phyloP scores from a whole-genome alignment of 1,140 invertebrate genomes.

The Camponotus pennsylvanicus region DNA sequence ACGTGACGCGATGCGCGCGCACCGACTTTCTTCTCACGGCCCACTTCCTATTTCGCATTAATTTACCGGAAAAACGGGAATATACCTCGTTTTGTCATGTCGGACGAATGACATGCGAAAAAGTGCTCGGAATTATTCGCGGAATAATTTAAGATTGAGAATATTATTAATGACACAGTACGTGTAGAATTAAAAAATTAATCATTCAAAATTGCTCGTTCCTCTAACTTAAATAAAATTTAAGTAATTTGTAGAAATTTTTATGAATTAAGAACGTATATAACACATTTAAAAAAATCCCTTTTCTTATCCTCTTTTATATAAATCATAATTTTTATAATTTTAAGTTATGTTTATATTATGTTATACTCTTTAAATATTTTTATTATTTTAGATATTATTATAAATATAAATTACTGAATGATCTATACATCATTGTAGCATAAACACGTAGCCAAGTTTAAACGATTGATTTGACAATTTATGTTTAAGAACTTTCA shows the following conservation, averaged over 20 bases:
- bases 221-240: background rate
- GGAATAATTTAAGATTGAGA: background rate
- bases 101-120: background rate
- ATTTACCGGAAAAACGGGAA: background rate
- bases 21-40: slow-evolving; percentile 61
- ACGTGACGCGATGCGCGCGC: slow-evolving; percentile 50
- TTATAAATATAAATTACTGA: no score
- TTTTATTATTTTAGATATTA: background rate
- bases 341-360: background rate
- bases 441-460: background rate
- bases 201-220: background rate
- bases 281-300: no score
- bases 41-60: background rate
- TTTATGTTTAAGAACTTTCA: background rate
- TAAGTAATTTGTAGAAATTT: background rate
- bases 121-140: background rate
- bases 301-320: background rate
- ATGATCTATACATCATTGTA: background rate
- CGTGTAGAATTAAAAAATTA: background rate
- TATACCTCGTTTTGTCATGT: slow-evolving; percentile 11
- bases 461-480: background rate
- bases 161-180: background rate
- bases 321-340: background rate
- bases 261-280: background rate
- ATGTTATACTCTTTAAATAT: no score